These are phyloP conservation scores for Saguinus midas DNA, from an alignment of 2,113 vertebrate species.

Conservation along the genomic window DNA sequence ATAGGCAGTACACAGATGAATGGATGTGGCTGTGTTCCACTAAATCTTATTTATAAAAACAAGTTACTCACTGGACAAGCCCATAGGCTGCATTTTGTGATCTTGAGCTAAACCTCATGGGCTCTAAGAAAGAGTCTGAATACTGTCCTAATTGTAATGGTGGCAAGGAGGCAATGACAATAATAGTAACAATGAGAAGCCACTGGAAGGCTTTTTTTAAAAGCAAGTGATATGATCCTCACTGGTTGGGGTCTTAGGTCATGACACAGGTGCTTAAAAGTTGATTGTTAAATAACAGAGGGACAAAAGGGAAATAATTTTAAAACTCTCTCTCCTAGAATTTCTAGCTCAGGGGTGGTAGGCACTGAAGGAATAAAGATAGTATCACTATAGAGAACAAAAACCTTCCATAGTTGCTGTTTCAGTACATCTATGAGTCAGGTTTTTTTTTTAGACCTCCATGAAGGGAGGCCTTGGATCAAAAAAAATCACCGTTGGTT, in stretches of 20 bases:
- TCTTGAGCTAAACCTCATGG: not conserved
- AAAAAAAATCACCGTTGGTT: rapidly evolving
- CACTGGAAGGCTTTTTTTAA: not conserved
- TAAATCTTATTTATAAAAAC: not conserved
- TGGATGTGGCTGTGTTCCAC: not conserved
- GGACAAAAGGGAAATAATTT: not conserved
- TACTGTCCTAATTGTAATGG: not conserved
- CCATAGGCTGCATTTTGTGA: not conserved
- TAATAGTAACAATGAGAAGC: not conserved
- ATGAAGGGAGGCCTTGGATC: not conserved
- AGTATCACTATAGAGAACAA: not conserved
- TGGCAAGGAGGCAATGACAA: not conserved
- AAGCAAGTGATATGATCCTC: not conserved
- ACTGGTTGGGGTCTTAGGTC: not conserved
- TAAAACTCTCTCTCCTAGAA: not conserved
- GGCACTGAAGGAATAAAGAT: not conserved
- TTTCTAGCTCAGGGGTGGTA: not conserved
- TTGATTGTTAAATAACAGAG: not conserved
- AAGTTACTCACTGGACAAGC: not conserved
- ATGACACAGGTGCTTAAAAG: not conserved
- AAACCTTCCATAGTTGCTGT: not conserved
- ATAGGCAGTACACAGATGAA: not conserved
- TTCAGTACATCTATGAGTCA: not conserved
- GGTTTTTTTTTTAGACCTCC: not conserved
- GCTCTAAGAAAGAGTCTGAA: not conserved